Conservation (phyloP, 2,797 vertebrate species). For the Smutsia temminckii region DNA sequence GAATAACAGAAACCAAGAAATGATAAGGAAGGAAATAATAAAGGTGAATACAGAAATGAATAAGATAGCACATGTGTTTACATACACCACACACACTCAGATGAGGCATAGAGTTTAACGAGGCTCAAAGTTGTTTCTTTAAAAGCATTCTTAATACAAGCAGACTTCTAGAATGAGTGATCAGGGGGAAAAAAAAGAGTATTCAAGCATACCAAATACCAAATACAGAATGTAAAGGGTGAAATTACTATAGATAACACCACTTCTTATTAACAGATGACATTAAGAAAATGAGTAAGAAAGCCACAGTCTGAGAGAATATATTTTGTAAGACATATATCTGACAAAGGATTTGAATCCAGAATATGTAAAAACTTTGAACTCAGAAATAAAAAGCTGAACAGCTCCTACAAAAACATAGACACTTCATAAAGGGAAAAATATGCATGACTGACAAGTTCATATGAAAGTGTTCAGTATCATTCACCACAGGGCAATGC, state of each 20-base stretch:
- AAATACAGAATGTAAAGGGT: background rate
- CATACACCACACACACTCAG: background rate
- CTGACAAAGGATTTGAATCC: background rate
- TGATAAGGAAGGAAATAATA: background rate
- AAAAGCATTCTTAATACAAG: background rate
- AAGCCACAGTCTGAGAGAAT: background rate
- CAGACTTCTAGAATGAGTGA: background rate
- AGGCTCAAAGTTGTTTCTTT: background rate
- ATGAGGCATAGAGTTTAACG: background rate
- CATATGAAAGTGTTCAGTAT: background rate
- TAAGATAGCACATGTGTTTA: background rate
- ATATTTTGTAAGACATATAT: background rate
- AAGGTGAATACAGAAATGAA: background rate
- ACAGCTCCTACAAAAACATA: background rate
- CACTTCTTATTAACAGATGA: background rate
- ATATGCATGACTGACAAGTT: background rate
- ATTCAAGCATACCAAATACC: background rate
- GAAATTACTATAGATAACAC: background rate
- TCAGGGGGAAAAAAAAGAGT: background rate
- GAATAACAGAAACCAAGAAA: background rate
- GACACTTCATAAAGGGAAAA: background rate
- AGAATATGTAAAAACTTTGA: background rate
- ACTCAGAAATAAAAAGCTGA: background rate
- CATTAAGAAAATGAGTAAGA: background rate
- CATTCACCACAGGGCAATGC: background rate